Base-by-base conservation (phyloP, 2,113 vertebrate genomes). In the Rana temporaria region DNA sequence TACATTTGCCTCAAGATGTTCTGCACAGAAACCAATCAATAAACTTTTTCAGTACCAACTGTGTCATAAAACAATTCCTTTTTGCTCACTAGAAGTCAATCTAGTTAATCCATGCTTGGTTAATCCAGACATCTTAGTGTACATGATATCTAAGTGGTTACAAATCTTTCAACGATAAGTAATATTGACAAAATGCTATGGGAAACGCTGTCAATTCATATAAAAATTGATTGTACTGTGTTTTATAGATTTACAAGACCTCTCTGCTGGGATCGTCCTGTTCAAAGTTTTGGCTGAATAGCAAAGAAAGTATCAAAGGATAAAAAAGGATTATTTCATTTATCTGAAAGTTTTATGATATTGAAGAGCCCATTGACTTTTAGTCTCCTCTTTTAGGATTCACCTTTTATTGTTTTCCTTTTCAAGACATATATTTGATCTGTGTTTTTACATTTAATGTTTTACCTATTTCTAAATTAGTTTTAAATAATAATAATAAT, bases 141-240 rank as follows among this genome's bases (percentile, higher is more conserved):
- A 83, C 81, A 83, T 76, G 81, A 76, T 83, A 83, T 83, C 81
- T 83, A 83, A 83, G 81, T 83, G 81, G 81, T 83, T 83, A 83
- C 81, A 83, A 76, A 83, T 83, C 81, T 76, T 83, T 72, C 64
- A 83, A 76, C 81, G 76, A 76, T 83, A 83, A 83, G 81, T 83
- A 83, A 76, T 83, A 83, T 83, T 83, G 81, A 83, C 81, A 83
- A 83, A 83, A 72, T 83, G 81, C 72, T 76, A 83, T 83, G 81
- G 64, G 71, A 76, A 67, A 83, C 48, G 53, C 32, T 83, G 81
- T 83, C 71, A 83, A 83, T 83, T 83, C 81, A 76, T 76, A 83
- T 76, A 68, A 76, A 83, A 76, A 83, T 83, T 83, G 81, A 83
- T 83, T 75, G 20, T 60, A 42, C 71, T 65, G 53, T 83, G 72